These are phyloP conservation scores for Drosophila hydei DNA, from an alignment of 1,140 invertebrate species.

Conservation along the genomic window DNA sequence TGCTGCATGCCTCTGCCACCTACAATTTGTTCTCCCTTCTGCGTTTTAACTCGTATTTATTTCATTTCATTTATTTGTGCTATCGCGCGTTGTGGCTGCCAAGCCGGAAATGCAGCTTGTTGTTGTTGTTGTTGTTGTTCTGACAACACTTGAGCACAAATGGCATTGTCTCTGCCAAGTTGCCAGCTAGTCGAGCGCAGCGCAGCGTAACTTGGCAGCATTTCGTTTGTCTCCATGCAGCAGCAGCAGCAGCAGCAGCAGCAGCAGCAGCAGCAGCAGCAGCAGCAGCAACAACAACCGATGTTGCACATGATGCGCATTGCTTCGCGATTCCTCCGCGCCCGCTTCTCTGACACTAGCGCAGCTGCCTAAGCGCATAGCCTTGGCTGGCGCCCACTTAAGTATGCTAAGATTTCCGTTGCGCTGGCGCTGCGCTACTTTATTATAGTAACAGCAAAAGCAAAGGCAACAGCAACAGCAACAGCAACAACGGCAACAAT, in stretches of 20 bases:
- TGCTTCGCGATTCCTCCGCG: not conserved
- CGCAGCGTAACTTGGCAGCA: constrained; percentile 27
- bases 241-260: constrained; percentile 19
- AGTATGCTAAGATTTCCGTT: constrained; percentile 75
- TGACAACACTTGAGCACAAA: constrained; percentile 35
- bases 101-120: constrained; percentile 36
- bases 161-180: constrained; percentile 48
- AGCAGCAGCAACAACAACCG: constrained; percentile 17
- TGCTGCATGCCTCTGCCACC: constrained; percentile 3
- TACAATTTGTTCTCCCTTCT: constrained; percentile 1
- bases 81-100: constrained; percentile 35
- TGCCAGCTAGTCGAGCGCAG: constrained; percentile 46
- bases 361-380: constrained; percentile 13
- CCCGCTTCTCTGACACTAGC: not conserved
- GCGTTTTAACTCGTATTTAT: constrained; percentile 59
- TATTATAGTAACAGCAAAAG: constrained; percentile 53
- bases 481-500: constrained; percentile 18
- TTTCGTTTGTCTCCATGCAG: constrained; percentile 45
- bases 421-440: constrained; percentile 53
- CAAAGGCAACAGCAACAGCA: constrained; percentile 13
- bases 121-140: constrained; percentile 11
- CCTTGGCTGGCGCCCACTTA: constrained; percentile 60
- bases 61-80: constrained; percentile 55
- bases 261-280: constrained; percentile 28
- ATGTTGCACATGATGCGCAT: constrained; percentile 37